These are phyloP conservation scores for Hormaphis cornu DNA, from an alignment of 1,140 invertebrate species.

Conservation along the genomic window DNA sequence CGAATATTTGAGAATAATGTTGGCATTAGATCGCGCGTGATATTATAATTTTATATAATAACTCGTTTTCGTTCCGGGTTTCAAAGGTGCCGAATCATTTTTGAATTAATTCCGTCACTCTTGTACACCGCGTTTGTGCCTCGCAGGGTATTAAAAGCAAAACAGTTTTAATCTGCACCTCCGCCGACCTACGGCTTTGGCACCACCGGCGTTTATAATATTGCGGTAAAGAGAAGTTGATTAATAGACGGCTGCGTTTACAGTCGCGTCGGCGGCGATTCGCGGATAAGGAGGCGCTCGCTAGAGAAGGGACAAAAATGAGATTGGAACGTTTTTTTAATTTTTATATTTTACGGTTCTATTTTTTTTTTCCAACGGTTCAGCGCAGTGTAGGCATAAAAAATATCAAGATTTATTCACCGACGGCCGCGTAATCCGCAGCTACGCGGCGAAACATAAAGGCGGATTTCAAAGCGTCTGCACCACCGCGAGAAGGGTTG, in stretches of 20 bases:
- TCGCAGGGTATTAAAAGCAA: not conserved
- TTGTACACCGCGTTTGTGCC: not conserved
- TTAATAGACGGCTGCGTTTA: not conserved
- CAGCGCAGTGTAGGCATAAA: too few species aligned
- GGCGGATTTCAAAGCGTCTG: not conserved
- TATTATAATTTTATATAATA: too few species aligned
- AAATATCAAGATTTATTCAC: not conserved
- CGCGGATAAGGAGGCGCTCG: too few species aligned
- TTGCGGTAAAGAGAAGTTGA: not conserved
- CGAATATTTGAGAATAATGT: too few species aligned
- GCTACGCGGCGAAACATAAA: not conserved
- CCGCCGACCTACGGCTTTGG: not conserved
- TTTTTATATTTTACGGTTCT: not conserved
- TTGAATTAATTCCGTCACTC: not conserved
- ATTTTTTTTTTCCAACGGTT: too few species aligned
- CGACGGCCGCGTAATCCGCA: not conserved
- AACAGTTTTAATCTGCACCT: not conserved
- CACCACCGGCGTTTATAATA: not conserved
- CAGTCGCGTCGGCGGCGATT: too few species aligned
- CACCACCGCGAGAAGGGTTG: not conserved
- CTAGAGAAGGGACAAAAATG: not conserved
- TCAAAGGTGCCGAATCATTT: not conserved
- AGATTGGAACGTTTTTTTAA: not conserved
- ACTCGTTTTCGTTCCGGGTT: too few species aligned
- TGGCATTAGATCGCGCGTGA: too few species aligned